These are phyloP conservation scores for Nemurella pictetii DNA, from an alignment of 2,888 invertebrate species.

Conservation along the genomic window DNA sequence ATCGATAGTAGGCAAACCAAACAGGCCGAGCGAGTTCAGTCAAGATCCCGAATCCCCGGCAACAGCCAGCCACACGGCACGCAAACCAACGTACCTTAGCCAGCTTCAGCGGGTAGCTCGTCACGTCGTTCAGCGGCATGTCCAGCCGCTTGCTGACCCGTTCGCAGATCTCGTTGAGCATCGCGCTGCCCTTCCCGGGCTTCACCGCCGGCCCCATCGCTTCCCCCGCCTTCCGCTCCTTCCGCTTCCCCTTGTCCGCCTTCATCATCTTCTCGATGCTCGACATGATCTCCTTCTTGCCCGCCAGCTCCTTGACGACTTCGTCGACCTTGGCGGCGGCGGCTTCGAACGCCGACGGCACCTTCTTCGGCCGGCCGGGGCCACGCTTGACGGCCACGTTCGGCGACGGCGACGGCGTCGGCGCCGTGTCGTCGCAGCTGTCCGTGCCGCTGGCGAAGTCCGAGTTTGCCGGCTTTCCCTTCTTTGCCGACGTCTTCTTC, in stretches of 20 bases:
- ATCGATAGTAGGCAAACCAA: too few species aligned
- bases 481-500: conserved; percentile 45
- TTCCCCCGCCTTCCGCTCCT: conserved; percentile 25
- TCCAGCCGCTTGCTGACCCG: conserved; percentile 49
- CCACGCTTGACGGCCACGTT: conserved; percentile 45
- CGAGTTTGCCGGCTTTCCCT: conserved; percentile 33
- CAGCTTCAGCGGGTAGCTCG: conserved; percentile 23
- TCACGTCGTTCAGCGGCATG: conserved; percentile 20
- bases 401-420: conserved; percentile 38
- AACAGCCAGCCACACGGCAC: too few species aligned
- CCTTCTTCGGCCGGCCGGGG: conserved; percentile 48
- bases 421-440: conserved; percentile 40
- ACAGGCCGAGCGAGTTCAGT: too few species aligned
- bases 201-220: not conserved
- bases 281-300: not conserved
- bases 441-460: conserved; percentile 37
- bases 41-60: too few species aligned
- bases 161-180: conserved; percentile 50
- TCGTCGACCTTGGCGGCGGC: not conserved
- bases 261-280: conserved; percentile 3
- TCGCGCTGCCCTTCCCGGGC: conserved; percentile 32
- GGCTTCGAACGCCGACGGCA: conserved; percentile 46
- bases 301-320: too few species aligned
- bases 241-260: not conserved
- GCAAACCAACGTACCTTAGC: not conserved